Evolutionary conservation across 2,113 vertebrate species (phyloP), one percentile per base, ranked within the genome.

Genomic region (Falco punctatus): DNA sequence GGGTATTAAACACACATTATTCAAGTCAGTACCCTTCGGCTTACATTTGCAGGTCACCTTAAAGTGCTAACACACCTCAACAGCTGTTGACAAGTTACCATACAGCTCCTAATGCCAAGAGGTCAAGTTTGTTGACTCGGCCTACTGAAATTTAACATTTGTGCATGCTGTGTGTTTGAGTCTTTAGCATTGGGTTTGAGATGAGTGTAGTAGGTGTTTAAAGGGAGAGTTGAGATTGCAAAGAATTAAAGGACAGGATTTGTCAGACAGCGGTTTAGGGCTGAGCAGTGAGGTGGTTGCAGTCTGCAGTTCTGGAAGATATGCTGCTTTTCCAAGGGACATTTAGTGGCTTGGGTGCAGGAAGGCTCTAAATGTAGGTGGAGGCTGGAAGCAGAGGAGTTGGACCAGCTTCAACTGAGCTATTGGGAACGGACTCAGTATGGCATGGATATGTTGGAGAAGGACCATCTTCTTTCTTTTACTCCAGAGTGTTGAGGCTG

Each of bases 11-110:
- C 33, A 44, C 66, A 38, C 40, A 58, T 92, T 85, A 91, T 52
- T 94, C 62, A 81, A 90, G 57, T 96, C 66, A 73, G 15, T 92
- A 83, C 86, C 80, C 65, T 94, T 97, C 23, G 2, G 58, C 44
- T 96, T 74, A 28, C 23, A 59, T 90, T 92, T 95, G 64, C 61
- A 69, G 92, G 81, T 88, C 69, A 57, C 71, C 79, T 92, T 67
- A 14, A 86, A 86, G 85, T 92, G 67, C 92, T 96, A 74, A 95
- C 73, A 52, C 73, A 94, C 70, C 84, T 84, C 81, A 94, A 30
- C 89, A 96, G 92, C 81, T 96, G 92, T 77, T 97, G 93, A 95
- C 93, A 96, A 94, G 88, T 94, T 81, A 59, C 81, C 78, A 10
- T 91, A 23, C 55, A 81, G 21, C 46, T 95, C 64, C 58, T 85